Percentiles rank a stretch among this genome's conserved stretches.
phyloP scores from a whole-genome alignment of 2,797 vertebrate genomes.

The Poecile montanus region DNA sequence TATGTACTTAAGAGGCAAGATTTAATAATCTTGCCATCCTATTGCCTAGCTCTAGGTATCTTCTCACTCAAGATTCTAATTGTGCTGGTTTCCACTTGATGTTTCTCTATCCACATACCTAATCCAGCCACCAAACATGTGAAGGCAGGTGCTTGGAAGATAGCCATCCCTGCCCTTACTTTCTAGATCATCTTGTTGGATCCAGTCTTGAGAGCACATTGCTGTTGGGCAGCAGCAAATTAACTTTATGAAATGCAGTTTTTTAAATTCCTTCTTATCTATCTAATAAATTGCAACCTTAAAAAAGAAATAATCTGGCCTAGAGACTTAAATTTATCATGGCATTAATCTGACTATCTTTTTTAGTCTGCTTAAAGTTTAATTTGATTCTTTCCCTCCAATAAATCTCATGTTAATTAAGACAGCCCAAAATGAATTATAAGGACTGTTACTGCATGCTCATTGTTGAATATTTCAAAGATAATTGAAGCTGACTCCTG shows the following conservation, averaged over 20 bases:
- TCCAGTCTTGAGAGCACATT: not conserved
- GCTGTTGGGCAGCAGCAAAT: slow-evolving; percentile 13
- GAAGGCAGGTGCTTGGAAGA: not conserved
- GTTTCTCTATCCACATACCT: not conserved
- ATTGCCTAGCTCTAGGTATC: not conserved
- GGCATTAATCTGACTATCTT: slow-evolving; percentile 51
- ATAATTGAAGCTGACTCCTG: slow-evolving; percentile 13
- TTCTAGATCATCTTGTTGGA: not conserved
- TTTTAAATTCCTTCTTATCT: slow-evolving; percentile 25
- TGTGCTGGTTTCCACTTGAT: not conserved
- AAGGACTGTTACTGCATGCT: not conserved
- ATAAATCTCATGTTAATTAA: slow-evolving; percentile 66
- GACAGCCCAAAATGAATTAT: slow-evolving; percentile 45
- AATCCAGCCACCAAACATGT: not conserved
- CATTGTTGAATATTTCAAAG: slow-evolving; percentile 20
- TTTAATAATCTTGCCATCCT: not conserved
- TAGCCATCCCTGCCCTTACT: not conserved
- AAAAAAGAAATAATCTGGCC: slow-evolving; percentile 38
- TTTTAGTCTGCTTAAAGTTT: slow-evolving; percentile 56
- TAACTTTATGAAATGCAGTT: slow-evolving; percentile 32
- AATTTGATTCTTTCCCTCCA: slow-evolving; percentile 64
- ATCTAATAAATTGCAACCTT: slow-evolving; percentile 40
- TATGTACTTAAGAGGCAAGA: not conserved
- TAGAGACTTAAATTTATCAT: slow-evolving; percentile 56
- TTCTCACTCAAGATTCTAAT: not conserved